Base-by-base conservation (phyloP, 2,113 vertebrate species). In the Raja brachyura region DNA sequence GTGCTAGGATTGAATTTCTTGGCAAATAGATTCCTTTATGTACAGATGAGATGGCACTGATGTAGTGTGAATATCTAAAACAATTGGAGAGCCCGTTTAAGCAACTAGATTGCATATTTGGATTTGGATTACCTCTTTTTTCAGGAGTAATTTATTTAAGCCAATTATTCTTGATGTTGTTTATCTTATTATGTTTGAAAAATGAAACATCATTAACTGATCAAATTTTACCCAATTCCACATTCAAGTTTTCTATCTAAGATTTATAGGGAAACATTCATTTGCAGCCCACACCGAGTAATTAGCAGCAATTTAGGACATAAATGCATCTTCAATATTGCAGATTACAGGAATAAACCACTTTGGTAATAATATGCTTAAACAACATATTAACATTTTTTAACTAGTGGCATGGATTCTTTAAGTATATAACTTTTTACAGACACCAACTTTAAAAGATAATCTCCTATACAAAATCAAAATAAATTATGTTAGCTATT, bases 311-410 rank as follows among this genome's bases (percentile, higher is more conserved):
- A 88, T 31, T 88, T 31, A n/a, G 56, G 20, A 88, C 13, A 88
- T 63, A 63, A 16, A 63, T 88, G 5, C n/a, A 20, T 66, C 81
- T 14, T n/a, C 83, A 31, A 18, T 31, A 73, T 28, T 22, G 9
- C 10, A 70, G 70, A 92, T 33, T 48, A 33, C 61, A 88, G 28
- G 90, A 73, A 92, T 92, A 92, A 92, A 70, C 88, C 88, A 90
- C n/a, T 81, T 48, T 90, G 31, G 6, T 25, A 90, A 48, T 5
- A 70, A 3, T 31, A 66, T 90, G 66, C 88, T 90, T 90, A 90
- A 90, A 92, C 90, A 92, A 74, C 16, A 92, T 92, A 39, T 92
- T 92, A 92, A 92, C 66, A 92, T 73, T 73, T 73, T 20, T 73
- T 73, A 48, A 54, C 22, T 73, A 48, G 73, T 74, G 70, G 28